Evolutionary conservation across 2,797 vertebrate genomes (phyloP), one percentile per base, ranked within the genome.

Genomic region (Fratercula arctica): DNA sequence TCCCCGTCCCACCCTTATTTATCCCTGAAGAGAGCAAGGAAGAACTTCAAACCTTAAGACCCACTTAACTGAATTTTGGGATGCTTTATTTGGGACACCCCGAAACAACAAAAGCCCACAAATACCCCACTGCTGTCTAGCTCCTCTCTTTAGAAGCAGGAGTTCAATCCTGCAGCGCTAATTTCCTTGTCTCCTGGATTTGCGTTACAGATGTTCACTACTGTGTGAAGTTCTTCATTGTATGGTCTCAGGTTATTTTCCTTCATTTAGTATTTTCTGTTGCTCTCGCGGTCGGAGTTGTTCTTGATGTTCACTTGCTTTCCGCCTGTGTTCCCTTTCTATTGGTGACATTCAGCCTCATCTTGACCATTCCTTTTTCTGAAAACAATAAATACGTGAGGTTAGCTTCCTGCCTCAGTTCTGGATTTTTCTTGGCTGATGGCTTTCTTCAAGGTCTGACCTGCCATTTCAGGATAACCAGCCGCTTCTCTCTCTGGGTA

Each of bases 271-370:
- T 66, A 6, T 28, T 59, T 76, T 61, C 1, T 2, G 24, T 66
- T 69, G 46, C 43, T 67, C 19, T 82, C 23, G 10, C 0, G 0
- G 7, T 0, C 5, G 26, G 59, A 69, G 10, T 26, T 75, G 61
- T 54, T 75, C 66, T 54, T 75, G 61, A 29, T 33, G 6, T 45
- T 84, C 46, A 5, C 35, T 45, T 72, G 18, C 54, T 79, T 82
- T 78, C 79, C 46, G 66, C 35, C 66, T 41, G 4, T 28, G 18
- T 57, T 80, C 72, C 45, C 37, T 21, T 51, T 70, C 21, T 76
- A 6, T 1, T 5, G 13, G 53, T 78, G 37, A 39, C 29, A 31
- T 50, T 33, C 59, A 63, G 16, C 29, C 23, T 50, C 25, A 17
- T 41, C 33, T 35, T 41, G 53, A 45, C 41, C 74, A 9, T 35